Evolutionary conservation across 2,113 vertebrate species (phyloP).

Genomic region (Sitta europaea): DNA sequence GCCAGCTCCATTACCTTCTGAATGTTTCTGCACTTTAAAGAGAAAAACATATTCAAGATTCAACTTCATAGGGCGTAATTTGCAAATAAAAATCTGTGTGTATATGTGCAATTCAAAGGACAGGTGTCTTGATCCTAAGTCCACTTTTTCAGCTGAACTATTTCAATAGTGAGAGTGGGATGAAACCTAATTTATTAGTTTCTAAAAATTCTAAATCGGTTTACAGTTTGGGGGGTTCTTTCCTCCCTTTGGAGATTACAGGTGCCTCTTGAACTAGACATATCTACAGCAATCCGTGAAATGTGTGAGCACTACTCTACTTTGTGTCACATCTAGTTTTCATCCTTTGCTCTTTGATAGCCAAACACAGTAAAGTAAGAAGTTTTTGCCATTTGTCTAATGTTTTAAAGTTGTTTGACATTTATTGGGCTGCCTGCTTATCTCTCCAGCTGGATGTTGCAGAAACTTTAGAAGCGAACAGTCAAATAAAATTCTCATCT

Average conservation of each 20-base stretch:
- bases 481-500: constrained; percentile 58
- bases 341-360: neutral
- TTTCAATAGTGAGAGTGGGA: neutral
- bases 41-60: neutral
- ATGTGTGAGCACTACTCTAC: neutral
- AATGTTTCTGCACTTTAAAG: neutral
- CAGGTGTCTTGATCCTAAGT: neutral
- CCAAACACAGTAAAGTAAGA: neutral
- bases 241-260: neutral
- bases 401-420: constrained; percentile 46
- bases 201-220: neutral
- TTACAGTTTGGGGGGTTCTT: neutral
- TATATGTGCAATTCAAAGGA: neutral
- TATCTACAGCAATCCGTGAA: neutral
- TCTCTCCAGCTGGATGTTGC: constrained; percentile 44
- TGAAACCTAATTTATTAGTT: neutral
- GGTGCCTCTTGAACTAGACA: neutral
- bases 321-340: constrained; percentile 12
- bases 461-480: constrained; percentile 45
- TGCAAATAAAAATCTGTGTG: neutral
- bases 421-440: constrained; percentile 44
- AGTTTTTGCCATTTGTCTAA: constrained; percentile 20
- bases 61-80: neutral
- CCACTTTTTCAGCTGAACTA: neutral
- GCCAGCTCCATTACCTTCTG: neutral